Percentiles rank a stretch among this genome's conserved stretches.
Conservation (phyloP, 2,888 invertebrate species). For the Mesorhabditis belari region DNA sequence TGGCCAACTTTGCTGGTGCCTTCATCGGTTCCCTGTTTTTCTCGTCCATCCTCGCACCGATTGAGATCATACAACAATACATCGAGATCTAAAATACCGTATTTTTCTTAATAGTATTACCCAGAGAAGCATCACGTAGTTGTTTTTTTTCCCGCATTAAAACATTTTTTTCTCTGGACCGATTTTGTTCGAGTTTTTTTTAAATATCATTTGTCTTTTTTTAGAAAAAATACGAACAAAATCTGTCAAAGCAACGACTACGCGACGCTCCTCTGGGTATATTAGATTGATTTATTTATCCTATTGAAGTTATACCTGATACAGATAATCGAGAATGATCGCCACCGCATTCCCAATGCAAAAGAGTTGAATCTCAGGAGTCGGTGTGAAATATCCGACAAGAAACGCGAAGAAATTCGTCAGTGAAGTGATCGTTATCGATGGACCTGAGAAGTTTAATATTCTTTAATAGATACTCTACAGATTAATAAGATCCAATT, state of each 20-base stretch:
- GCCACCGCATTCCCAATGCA: constrained; percentile 89
- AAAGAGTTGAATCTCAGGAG: constrained; percentile 84
- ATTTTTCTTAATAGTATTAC: no score
- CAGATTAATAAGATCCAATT: no score
- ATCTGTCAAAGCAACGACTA: no score
- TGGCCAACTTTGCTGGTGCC: not conserved
- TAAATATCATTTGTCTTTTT: no score
- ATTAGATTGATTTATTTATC: not conserved
- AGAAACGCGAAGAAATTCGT: constrained; percentile 63
- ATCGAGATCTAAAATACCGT: constrained; percentile 35
- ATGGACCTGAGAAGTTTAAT: constrained; percentile 62
- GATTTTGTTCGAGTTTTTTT: no score
- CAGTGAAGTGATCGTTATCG: constrained; percentile 84
- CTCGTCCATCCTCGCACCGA: constrained; percentile 20
- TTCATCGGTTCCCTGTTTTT: no score
- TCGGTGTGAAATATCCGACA: constrained; percentile 82
- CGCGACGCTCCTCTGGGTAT: no score
- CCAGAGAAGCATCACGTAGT: no score
- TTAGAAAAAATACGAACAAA: no score
- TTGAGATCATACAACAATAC: constrained; percentile 30
- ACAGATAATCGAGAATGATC: constrained; percentile 79
- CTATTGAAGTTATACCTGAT: constrained; percentile 64
- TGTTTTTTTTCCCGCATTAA: no score
- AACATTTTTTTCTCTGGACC: no score
- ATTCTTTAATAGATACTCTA: not conserved